Evolutionary conservation across 2,113 vertebrate species (phyloP).

Genomic region (Procavia capensis): DNA sequence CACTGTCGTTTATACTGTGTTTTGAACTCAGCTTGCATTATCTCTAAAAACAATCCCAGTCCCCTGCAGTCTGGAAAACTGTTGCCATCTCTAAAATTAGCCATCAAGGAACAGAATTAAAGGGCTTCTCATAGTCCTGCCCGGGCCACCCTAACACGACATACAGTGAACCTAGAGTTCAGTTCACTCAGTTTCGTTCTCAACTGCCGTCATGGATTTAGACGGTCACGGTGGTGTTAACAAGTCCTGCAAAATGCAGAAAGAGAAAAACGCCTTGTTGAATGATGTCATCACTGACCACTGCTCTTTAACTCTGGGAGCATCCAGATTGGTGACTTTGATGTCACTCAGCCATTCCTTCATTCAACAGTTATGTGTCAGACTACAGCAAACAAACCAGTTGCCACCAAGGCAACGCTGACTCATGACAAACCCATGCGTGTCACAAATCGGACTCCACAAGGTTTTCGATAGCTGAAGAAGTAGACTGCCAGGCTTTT

Average conservation of each 20-base stretch:
- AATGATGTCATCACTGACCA: not conserved
- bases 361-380: not conserved
- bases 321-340: not conserved
- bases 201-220: not conserved
- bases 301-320: not conserved
- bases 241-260: not conserved
- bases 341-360: not conserved
- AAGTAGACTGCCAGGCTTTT: not conserved
- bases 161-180: rapidly evolving
- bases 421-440: not conserved
- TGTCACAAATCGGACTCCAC: not conserved
- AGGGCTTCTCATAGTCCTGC: rapidly evolving
- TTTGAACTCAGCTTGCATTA: not conserved
- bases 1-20: not conserved
- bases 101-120: not conserved
- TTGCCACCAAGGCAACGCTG: not conserved
- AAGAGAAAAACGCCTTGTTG: not conserved
- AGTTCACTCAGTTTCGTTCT: not conserved
- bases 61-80: not conserved
- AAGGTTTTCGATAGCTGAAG: not conserved
- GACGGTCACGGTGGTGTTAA: not conserved
- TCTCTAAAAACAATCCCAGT: not conserved
- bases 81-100: not conserved
- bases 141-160: not conserved
- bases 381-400: not conserved